These are phyloP conservation scores for Spheniscus mendiculus DNA, from an alignment of 2,113 vertebrate species.

Conservation along the genomic window DNA sequence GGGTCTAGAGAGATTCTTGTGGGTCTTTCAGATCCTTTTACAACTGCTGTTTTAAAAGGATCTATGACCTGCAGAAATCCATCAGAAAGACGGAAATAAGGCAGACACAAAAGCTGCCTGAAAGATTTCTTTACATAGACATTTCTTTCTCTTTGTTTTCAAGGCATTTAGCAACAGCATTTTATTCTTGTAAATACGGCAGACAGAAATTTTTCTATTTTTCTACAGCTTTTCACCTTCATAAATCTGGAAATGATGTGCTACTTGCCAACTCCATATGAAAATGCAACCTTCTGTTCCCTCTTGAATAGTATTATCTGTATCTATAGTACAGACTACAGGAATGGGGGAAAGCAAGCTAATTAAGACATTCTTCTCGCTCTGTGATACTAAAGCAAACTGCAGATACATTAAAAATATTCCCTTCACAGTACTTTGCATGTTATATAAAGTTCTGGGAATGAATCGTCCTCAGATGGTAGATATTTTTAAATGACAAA, in stretches of 20 bases:
- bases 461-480: background rate
- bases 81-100: background rate
- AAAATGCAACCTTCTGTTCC: background rate
- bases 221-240: background rate
- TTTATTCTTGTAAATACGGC: background rate
- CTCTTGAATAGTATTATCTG: background rate
- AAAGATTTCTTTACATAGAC: background rate
- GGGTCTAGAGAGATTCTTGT: background rate
- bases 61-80: background rate
- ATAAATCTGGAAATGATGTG: background rate
- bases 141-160: background rate
- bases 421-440: background rate
- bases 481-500: background rate
- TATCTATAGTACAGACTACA: background rate
- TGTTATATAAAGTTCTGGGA: constrained; percentile 15
- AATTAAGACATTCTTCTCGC: background rate
- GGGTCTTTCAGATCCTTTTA: background rate
- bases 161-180: background rate
- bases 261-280: background rate
- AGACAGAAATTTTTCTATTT: background rate
- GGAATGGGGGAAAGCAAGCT: background rate
- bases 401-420: constrained; percentile 1
- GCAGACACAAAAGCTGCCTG: background rate
- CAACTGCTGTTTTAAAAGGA: background rate
- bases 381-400: background rate